A percentile compares a stretch with the other conserved stretches of the same genome.
phyloP scores from a whole-genome alignment of 2,888 invertebrate species.

The Nowickia ferox region DNA sequence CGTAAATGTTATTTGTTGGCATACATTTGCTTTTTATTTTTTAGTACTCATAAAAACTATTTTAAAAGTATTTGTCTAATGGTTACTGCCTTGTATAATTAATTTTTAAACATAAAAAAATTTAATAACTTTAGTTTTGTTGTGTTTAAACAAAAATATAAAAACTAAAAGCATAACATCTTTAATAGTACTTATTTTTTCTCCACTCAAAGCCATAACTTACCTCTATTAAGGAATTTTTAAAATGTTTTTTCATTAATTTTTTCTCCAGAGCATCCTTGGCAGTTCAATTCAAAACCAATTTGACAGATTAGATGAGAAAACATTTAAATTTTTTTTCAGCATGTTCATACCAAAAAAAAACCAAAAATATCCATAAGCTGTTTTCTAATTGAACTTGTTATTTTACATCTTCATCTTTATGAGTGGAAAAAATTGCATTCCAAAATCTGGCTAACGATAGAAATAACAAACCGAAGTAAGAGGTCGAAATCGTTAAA shows the following conservation, averaged over 20 bases:
- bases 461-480: slow-evolving; percentile 6
- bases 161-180: too few relatives aligned
- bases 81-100: too few relatives aligned
- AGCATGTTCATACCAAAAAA: background rate
- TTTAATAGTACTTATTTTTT: too few relatives aligned
- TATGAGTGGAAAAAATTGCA: background rate
- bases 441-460: background rate
- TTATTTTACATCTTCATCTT: slow-evolving; percentile 33
- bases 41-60: too few relatives aligned
- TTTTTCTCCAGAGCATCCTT: slow-evolving; percentile 8
- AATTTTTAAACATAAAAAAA: too few relatives aligned
- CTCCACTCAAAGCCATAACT: too few relatives aligned
- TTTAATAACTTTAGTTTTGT: too few relatives aligned
- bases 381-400: slow-evolving; percentile 67
- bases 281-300: slow-evolving; percentile 64
- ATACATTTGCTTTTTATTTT: too few relatives aligned
- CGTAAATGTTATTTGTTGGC: too few relatives aligned
- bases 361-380: slow-evolving; percentile 39
- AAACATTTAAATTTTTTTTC: slow-evolving; percentile 54
- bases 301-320: slow-evolving; percentile 67
- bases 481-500: background rate
- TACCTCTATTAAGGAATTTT: background rate
- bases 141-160: too few relatives aligned
- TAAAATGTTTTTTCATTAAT: background rate
- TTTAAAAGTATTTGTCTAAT: too few relatives aligned